Percentiles rank a stretch among this genome's conserved stretches.
Evolutionary conservation across 2,113 vertebrate genomes (phyloP).

Genomic region (Sorex fumeus): DNA sequence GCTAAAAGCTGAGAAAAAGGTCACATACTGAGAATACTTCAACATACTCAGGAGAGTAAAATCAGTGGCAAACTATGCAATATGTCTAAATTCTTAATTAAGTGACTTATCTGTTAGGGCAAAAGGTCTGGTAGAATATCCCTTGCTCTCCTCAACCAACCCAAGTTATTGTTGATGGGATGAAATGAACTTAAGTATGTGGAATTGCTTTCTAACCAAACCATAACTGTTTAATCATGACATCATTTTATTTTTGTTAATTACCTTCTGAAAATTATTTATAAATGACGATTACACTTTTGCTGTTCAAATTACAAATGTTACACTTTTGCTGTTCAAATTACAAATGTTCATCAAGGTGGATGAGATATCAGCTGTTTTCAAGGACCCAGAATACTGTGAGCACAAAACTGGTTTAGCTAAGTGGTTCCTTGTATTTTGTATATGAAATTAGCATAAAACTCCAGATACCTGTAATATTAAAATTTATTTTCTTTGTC

Average conservation of each 20-base stretch:
- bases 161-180: constrained; percentile 36
- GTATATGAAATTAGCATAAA: no score
- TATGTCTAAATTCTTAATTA: constrained; percentile 62
- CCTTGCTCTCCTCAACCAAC: constrained; percentile 14
- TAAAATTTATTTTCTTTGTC: no score
- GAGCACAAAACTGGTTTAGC: no score
- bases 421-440: no score
- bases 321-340: not conserved
- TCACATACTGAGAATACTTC: constrained; percentile 22
- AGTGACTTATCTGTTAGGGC: constrained; percentile 7
- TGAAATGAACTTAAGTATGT: constrained; percentile 43
- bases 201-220: constrained; percentile 70
- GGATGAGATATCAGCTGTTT: not conserved
- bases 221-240: constrained; percentile 23
- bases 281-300: not conserved
- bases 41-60: constrained; percentile 36
- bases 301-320: constrained; percentile 22
- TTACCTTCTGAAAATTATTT: constrained; percentile 17
- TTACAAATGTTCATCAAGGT: not conserved
- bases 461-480: no score
- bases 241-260: not conserved
- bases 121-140: constrained; percentile 45
- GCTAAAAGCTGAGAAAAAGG: constrained; percentile 73
- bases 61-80: constrained; percentile 36
- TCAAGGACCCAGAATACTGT: not conserved